Conservation (phyloP, 2,113 vertebrate species). For the Cromileptes altivelis region DNA sequence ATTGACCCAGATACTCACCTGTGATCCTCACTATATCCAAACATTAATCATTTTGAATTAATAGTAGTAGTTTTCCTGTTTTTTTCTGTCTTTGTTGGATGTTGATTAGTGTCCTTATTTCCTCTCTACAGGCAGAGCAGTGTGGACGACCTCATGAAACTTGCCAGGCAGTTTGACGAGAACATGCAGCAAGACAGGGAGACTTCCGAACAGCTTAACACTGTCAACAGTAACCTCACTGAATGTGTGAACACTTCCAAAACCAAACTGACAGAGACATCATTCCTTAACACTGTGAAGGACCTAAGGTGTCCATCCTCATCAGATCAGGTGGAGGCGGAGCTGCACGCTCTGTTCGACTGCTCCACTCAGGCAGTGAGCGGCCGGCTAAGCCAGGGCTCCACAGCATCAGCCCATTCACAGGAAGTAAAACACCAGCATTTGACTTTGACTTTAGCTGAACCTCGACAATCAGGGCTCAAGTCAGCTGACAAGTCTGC, state of each 20-base stretch:
- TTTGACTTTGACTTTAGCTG: not conserved
- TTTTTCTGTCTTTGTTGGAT: not conserved
- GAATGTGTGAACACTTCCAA: slow-evolving; percentile 2
- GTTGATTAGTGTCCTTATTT: slow-evolving; percentile 16
- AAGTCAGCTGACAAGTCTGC: not conserved
- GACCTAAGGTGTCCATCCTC: slow-evolving; percentile 48
- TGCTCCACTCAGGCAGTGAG: slow-evolving; percentile 89
- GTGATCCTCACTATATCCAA: not conserved
- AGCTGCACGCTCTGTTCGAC: slow-evolving; percentile 92
- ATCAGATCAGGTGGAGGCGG: slow-evolving; percentile 84
- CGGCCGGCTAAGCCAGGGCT: slow-evolving; percentile 86
- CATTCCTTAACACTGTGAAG: not conserved
- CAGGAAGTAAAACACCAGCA: slow-evolving; percentile 49
- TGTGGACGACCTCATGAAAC: slow-evolving; percentile 91
- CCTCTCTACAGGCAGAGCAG: slow-evolving; percentile 78
- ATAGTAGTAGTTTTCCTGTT: no score
- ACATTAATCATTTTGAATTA: not conserved
- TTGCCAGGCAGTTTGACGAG: slow-evolving; percentile 93
- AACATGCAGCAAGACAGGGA: slow-evolving; percentile 89
- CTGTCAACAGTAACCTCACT: slow-evolving; percentile 10
- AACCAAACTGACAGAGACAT: not conserved
- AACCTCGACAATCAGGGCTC: slow-evolving; percentile 20
- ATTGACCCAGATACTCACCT: not conserved
- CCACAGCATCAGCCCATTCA: slow-evolving; percentile 68
- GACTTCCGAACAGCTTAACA: slow-evolving; percentile 71